Evolutionary conservation across 2,888 invertebrate genomes (phyloP).

Genomic region (Sphinx pinastri): DNA sequence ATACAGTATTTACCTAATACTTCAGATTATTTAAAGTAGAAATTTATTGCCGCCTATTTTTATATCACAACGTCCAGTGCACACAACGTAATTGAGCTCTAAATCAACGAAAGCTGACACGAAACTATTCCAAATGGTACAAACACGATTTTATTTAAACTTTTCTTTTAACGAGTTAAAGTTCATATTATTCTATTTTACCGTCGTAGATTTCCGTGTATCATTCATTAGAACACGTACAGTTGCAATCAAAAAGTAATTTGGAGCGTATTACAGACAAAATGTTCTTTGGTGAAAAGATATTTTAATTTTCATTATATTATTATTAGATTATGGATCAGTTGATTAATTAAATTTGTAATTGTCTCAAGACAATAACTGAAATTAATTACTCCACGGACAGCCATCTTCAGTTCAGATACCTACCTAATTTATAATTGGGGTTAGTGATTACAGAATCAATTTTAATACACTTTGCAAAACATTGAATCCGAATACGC

Average conservation of each 20-base stretch:
- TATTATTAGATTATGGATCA: too few species aligned
- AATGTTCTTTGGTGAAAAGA: too few species aligned
- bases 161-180: constrained; percentile 7
- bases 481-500: too few species aligned
- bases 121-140: constrained; percentile 17
- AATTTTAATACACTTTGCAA: too few species aligned
- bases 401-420: too few species aligned
- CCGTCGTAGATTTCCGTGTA: constrained; percentile 5
- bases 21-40: background rate
- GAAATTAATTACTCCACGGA: too few species aligned
- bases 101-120: constrained; percentile 18
- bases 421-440: too few species aligned
- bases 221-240: constrained; percentile 19
- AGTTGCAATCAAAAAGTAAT: constrained; percentile 1
- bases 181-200: constrained; percentile 20
- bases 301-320: too few species aligned
- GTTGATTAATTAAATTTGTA: too few species aligned
- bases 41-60: constrained; percentile 13
- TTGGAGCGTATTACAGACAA: background rate
- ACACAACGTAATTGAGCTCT: constrained; percentile 11
- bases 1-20: too few species aligned
- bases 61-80: constrained; percentile 17
- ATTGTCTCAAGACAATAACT: too few species aligned
- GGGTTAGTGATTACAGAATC: too few species aligned
- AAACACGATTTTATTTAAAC: constrained; percentile 20